A percentile compares a stretch with the other conserved stretches of the same genome.
Conservation (phyloP, 2,113 vertebrate genomes). For the Myxocyprinus asiaticus region DNA sequence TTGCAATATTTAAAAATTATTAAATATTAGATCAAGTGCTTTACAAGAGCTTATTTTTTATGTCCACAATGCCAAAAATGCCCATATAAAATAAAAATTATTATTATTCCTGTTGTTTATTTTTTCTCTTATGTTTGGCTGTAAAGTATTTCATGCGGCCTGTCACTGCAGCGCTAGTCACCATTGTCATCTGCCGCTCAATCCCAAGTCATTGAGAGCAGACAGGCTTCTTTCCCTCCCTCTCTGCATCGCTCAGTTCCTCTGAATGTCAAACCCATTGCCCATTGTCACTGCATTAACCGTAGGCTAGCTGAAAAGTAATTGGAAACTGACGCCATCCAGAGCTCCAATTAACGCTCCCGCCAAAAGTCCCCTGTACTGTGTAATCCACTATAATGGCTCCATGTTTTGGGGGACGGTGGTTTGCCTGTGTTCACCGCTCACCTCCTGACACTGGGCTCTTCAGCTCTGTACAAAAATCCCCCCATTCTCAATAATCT, state of each 20-base stretch:
- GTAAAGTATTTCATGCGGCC: too few relatives aligned
- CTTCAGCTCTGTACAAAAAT: constrained; percentile 66
- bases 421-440: constrained; percentile 70
- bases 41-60: too few relatives aligned
- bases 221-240: not conserved
- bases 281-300: constrained; percentile 75
- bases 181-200: constrained; percentile 37
- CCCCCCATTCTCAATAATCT: constrained; percentile 71
- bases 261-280: constrained; percentile 60
- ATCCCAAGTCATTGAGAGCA: constrained; percentile 24
- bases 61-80: too few relatives aligned
- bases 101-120: too few relatives aligned
- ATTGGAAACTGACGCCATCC: constrained; percentile 79
- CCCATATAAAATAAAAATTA: too few relatives aligned
- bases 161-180: not conserved
- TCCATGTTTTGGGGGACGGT: constrained; percentile 73
- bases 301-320: constrained; percentile 82
- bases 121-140: too few relatives aligned
- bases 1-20: too few relatives aligned
- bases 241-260: constrained; percentile 37
- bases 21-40: too few relatives aligned
- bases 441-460: constrained; percentile 75
- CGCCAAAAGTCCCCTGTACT: constrained; percentile 71
- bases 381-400: constrained; percentile 79
- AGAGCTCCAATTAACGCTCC: constrained; percentile 79